Base-by-base conservation (phyloP, 1,140 invertebrate species). In the Cotesia glomerata region DNA sequence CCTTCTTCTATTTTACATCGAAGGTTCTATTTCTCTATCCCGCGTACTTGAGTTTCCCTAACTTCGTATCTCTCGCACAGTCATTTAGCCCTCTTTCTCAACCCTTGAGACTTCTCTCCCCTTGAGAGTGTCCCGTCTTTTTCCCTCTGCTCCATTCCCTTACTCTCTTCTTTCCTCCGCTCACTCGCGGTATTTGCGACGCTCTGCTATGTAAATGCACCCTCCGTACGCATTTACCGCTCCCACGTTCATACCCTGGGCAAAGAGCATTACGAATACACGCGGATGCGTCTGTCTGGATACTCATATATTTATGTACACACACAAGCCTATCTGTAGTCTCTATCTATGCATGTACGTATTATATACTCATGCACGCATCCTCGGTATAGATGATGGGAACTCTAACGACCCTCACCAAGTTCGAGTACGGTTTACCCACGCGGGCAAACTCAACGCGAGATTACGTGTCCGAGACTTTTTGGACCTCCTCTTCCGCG, bases 181-280 rank as follows among this genome's bases (percentile, higher is more conserved):
- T 73, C 51, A 18, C 63, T 51, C 54, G 9, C 14, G n/a, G 35
- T 35, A 34, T 54, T 66, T 65, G 56, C 4, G 56, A 11, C 39
- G n/a, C 68, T 71, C 71, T 56, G 74, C 75, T 80, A 80, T 79
- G 78, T 77, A 79, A 80, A 79, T 82, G 75, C 69, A 77, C 69
- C 71, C 72, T 74, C 72, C 34, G 7, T 54, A 66, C 65, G 49
- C 45, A 65, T 75, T 75, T 72, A 75, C 74, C 67, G 39, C 71
- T 73, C 68, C 74, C 58, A 54, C 32, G 52, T 52, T 39, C 51
- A 36, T 65, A 16, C 39, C 14, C 5, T n/a, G 36, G 36, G 71
- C 71, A 74, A 76, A 74, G 71, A 76, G 73, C 71, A 73, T 74
- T 76, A 73, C 70, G 66, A 65, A 72, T 75, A 75, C 63, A 64